Evolutionary conservation across 2,113 vertebrate genomes (phyloP), one percentile per base, ranked within the genome.

Genomic region (Campylorhamphus procurvoides): DNA sequence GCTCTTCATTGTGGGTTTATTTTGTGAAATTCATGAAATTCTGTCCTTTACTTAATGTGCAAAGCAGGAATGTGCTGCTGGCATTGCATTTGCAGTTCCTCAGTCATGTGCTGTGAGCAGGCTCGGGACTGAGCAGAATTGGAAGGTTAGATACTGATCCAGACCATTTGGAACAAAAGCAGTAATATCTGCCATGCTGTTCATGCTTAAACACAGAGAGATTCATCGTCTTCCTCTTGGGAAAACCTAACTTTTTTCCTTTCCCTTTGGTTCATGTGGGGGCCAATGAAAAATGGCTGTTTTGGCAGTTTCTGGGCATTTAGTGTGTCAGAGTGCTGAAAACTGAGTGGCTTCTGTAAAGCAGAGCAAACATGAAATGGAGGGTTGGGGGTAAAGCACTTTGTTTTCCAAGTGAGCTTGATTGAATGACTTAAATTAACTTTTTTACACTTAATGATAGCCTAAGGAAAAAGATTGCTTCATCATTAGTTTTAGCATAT

Each of bases 31-130:
- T 90, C 95, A 90, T 96, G 90, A 84, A 94, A 92, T 97, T 96
- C 95, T 72, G 89, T 47, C 90, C 96, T 93, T 96, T 98, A 97
- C 97, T 96, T 97, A 98, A 98, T 98, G 96, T 95, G 97, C 96
- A 95, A 95, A 97, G 97, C 98, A 97, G 97, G 96, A 97, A 97
- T 96, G 92, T 95, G 85, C 95, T 95, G 64, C 87, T 96, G 95
- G 94, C 96, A 94, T 94, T 79, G 96, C 95, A 92, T 91, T 96
- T 97, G 97, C 95, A 95, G 96, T 97, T 98, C 97, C 97, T 98
- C 97, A 40, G 40, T 40, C 13, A 14, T 69, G 84, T 93, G 63
- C 59, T 92, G 68, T 60, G 90, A 93, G 66, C 17, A 1, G 59
- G 73, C 83, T 89, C 14, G 2, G 46, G 80, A 50, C 67, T 74